Conservation (phyloP, 2,888 invertebrate genomes). For the Gerris lacustris region DNA sequence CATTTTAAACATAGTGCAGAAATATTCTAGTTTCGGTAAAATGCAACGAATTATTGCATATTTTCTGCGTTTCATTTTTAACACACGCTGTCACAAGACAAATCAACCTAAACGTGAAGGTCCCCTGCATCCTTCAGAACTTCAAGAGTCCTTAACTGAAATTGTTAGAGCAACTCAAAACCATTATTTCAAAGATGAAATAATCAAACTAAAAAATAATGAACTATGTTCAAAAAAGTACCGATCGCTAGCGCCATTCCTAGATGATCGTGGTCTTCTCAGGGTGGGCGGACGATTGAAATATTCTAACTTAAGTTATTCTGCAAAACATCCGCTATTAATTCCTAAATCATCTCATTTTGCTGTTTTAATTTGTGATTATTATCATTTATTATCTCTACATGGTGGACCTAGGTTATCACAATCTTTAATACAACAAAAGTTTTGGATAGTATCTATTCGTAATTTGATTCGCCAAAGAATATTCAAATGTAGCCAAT, state of each 20-base stretch:
- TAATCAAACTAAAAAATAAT: background rate
- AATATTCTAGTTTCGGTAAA: background rate
- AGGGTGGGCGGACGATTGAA: background rate
- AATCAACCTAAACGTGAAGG: background rate
- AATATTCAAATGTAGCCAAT: background rate
- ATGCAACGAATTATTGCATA: background rate
- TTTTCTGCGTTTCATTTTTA: background rate
- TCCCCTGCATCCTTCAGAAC: background rate
- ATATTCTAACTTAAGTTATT: background rate
- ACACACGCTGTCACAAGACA: background rate
- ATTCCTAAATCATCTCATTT: slow-evolving; percentile 2
- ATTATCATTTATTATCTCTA: background rate
- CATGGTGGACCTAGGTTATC: background rate
- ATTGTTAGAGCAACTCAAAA: background rate
- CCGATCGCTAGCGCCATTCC: background rate
- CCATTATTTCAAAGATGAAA: background rate
- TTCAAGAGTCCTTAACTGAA: background rate
- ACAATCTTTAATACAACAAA: background rate
- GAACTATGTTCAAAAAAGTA: background rate
- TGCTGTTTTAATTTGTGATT: slow-evolving; percentile 9
- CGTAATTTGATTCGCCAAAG: background rate
- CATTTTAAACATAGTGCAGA: background rate
- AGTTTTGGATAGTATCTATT: background rate
- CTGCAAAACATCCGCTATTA: background rate
- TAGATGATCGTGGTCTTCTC: background rate